A percentile compares a stretch with the other conserved stretches of the same genome.
Evolutionary conservation across 2,113 vertebrate genomes (phyloP).

Genomic region (Pachyramphus minor): DNA sequence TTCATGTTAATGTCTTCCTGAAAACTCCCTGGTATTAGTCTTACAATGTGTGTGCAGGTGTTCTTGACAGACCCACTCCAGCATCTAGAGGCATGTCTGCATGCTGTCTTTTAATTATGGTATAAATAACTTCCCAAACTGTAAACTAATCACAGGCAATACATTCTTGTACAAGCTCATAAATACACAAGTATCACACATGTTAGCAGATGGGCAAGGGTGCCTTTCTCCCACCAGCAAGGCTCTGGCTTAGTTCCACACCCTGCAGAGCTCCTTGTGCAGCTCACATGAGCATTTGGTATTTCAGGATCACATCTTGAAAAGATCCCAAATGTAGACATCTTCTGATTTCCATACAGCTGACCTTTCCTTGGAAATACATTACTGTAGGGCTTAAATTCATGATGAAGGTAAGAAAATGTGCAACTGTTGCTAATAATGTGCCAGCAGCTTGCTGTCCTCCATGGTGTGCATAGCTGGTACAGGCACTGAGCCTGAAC

Average conservation of each 20-base stretch:
- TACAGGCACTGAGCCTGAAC: rapidly evolving
- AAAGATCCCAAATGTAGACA: not conserved
- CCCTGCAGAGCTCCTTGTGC: not conserved
- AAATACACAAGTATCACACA: not conserved
- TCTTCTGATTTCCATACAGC: not conserved
- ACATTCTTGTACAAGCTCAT: not conserved
- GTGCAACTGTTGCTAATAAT: no score
- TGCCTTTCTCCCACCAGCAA: not conserved
- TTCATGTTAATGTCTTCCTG: not conserved
- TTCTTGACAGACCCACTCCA: not conserved
- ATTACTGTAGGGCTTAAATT: not conserved
- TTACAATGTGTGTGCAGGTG: not conserved
- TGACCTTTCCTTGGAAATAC: not conserved
- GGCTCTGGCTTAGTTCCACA: not conserved
- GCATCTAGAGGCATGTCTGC: not conserved
- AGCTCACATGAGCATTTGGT: rapidly evolving
- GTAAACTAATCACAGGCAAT: not conserved
- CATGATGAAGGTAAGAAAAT: rapidly evolving
- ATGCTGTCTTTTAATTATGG: constrained; percentile 34
- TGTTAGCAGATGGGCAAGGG: not conserved
- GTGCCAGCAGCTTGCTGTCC: not conserved
- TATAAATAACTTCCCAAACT: not conserved
- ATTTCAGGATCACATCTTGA: not conserved
- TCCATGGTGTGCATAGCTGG: rapidly evolving
- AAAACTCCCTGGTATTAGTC: not conserved